phyloP scores from a whole-genome alignment of 2,888 invertebrate genomes.

The Cantharis nigra region DNA sequence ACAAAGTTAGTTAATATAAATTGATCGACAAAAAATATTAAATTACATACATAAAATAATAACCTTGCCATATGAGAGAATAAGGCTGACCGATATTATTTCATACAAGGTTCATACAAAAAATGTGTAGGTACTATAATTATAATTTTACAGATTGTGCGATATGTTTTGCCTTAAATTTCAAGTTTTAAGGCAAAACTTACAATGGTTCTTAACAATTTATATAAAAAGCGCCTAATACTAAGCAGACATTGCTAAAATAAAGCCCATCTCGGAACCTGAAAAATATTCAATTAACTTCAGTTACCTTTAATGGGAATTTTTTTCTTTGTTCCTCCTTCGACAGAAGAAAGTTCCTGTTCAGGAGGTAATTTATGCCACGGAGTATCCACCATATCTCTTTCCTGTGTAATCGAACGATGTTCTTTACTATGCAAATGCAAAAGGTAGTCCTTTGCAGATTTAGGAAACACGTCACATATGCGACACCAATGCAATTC shows the following conservation, averaged over 20 bases:
- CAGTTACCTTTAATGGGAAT: conserved; percentile 78
- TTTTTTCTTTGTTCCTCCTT: conserved; percentile 75
- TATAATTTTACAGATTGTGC: not conserved
- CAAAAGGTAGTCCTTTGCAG: conserved; percentile 82
- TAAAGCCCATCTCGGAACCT: not conserved
- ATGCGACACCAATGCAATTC: conserved; percentile 90
- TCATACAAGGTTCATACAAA: not conserved
- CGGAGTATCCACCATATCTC: conserved; percentile 71
- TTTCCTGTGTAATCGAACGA: conserved; percentile 64
- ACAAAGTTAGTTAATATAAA: conserved; percentile 29
- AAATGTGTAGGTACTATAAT: not conserved
- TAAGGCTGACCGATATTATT: not conserved
- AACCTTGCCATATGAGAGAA: conserved; percentile 14
- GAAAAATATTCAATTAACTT: conserved; percentile 10
- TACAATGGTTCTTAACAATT: conserved; percentile 16
- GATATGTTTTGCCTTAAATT: not conserved
- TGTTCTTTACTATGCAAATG: conserved; percentile 82
- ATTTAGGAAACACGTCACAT: conserved; percentile 85
- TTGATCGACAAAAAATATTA: not conserved
- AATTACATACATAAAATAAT: conserved; percentile 27
- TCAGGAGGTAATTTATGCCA: conserved; percentile 70
- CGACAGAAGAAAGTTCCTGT: conserved; percentile 70
- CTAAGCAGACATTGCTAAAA: not conserved
- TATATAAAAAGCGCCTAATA: not conserved
- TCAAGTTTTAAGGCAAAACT: conserved; percentile 24